Base-by-base conservation (phyloP, 1,140 invertebrate species). In the Eurosta solidaginis region DNA sequence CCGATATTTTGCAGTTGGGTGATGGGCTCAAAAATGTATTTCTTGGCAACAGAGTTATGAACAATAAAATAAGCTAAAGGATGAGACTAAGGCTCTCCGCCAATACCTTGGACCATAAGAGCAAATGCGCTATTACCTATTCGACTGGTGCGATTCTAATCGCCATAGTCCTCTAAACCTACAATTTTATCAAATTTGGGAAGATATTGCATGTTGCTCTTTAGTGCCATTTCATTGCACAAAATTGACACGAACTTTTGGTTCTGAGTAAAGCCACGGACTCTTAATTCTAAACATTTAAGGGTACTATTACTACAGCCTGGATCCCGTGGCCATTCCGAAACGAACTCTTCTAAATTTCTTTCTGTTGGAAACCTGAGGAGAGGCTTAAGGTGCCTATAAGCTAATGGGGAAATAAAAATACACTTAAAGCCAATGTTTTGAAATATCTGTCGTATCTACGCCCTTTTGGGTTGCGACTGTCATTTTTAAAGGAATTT, bases 221-320 rank as follows among this genome's bases (percentile, higher is more conserved):
- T 74, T 3, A 47, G 22, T 14, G 7, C 3, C 74, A 75, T 75
- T 75, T 75, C 25, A 17, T 75, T 25, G 9, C 74, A 75, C 3
- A 25, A 75, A 50, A 75, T 29, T n/a, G 44, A 49, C 25, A 75
- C 74, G n/a, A 29, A 25, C 33, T 50, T 75, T 17, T 75, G 44
- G 17, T 49, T 27, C 6, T 75, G 25, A 3, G 22, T 75, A 44
- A 75, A 75, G 2, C 33, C 2, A n/a, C 29, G 17, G 4, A 20
- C n/a, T 27, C 74, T 36, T 33, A 42, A 27, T 9, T 36, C 27
- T 74, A 44, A n/a, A n/a, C n/a, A n/a, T n/a, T n/a, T n/a, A n/a
- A n/a, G n/a, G n/a, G n/a, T n/a, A n/a, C n/a, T n/a, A n/a, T n/a
- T n/a, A n/a, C n/a, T n/a, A n/a, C n/a, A n/a, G n/a, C n/a, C n/a